These are phyloP conservation scores for Dipodomys stephensi DNA, from an alignment of 2,113 vertebrate genomes.

Conservation along the genomic window DNA sequence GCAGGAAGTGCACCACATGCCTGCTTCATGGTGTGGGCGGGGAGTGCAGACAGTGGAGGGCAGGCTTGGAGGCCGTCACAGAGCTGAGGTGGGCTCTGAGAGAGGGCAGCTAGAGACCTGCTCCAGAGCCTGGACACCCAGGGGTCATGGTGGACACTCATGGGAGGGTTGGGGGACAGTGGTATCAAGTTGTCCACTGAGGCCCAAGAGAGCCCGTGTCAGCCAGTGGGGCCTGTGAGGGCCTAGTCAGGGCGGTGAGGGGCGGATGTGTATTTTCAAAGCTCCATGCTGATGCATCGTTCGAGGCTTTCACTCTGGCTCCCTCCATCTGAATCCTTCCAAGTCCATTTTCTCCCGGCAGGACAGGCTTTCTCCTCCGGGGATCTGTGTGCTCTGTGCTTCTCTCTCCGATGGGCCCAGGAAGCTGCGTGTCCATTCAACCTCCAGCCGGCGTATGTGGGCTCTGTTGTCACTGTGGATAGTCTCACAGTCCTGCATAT, in stretches of 20 bases:
- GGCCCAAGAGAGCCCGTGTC: not conserved
- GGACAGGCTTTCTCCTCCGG: no score
- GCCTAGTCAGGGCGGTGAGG: not conserved
- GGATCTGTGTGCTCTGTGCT: no score
- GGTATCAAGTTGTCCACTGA: not conserved
- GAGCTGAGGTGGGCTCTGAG: not conserved
- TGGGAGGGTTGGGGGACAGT: not conserved
- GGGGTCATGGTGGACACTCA: not conserved
- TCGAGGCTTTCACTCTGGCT: not conserved
- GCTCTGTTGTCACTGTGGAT: no score
- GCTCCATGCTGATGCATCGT: not conserved
- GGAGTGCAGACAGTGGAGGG: not conserved
- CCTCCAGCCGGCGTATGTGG: no score
- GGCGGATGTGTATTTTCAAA: not conserved
- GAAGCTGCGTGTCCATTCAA: no score
- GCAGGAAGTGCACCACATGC: fast-evolving
- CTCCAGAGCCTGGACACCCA: not conserved
- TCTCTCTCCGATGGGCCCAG: no score
- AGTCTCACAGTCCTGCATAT: no score
- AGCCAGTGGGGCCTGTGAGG: not conserved
- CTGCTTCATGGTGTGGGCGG: no score
- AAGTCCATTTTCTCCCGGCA: no score
- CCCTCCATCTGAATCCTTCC: no score
- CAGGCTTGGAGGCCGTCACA: not conserved
- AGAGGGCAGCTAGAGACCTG: not conserved